These are phyloP conservation scores for Drosophila nigromelanica DNA, from an alignment of 1,140 invertebrate genomes.

Conservation along the genomic window DNA sequence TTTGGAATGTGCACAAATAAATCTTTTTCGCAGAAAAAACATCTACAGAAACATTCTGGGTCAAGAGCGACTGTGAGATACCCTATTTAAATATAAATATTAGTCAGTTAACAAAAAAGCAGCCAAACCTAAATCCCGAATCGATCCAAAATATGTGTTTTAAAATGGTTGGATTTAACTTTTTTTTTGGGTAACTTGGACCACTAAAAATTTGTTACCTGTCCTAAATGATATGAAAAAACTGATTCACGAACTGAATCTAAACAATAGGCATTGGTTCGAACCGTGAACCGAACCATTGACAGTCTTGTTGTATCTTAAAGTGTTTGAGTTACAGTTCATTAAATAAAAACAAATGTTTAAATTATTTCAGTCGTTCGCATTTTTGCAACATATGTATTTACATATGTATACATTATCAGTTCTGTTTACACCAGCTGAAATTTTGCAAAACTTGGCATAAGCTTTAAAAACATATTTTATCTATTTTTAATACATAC, in stretches of 20 bases:
- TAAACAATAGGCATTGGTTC: too few relatives aligned
- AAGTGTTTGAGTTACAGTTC: neutral
- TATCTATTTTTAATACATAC: neutral
- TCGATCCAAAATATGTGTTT: too few relatives aligned
- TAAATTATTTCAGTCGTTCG: neutral
- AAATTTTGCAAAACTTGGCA: constrained; percentile 9
- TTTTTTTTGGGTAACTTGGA: too few relatives aligned
- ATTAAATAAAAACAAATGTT: neutral
- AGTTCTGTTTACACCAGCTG: neutral
- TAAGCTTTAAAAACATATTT: neutral
- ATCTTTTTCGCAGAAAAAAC: constrained; percentile 39
- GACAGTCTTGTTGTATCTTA: too few relatives aligned
- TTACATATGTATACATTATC: neutral
- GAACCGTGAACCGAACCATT: too few relatives aligned
- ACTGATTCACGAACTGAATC: too few relatives aligned
- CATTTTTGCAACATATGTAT: neutral
- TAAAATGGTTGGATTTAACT: too few relatives aligned
- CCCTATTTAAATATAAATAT: neutral
- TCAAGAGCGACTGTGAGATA: neutral
- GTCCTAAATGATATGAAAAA: too few relatives aligned
- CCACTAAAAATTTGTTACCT: too few relatives aligned
- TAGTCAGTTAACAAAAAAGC: too few relatives aligned
- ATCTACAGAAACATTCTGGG: neutral
- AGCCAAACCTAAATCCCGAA: too few relatives aligned
- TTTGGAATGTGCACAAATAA: constrained; percentile 50